phyloP scores from a whole-genome alignment of 2,888 invertebrate species.

The Plebejus argus region DNA sequence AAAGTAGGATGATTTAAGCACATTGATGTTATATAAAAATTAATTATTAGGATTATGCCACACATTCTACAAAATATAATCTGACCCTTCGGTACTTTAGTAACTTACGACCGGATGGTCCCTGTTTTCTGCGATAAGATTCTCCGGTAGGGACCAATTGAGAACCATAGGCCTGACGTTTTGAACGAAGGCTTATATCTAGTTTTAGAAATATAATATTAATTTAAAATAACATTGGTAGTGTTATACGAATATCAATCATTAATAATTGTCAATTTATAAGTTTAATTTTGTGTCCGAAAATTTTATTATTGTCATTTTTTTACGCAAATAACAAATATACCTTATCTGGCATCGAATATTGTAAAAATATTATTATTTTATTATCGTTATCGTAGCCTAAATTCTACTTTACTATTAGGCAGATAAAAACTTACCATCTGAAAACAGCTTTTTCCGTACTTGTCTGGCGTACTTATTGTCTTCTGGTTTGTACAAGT shows the following conservation, averaged over 20 bases:
- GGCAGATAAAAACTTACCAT: slow-evolving; percentile 80
- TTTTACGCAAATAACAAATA: too few relatives aligned
- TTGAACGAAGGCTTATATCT: slow-evolving; percentile 69
- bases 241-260: background rate
- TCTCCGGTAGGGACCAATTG: slow-evolving; percentile 71
- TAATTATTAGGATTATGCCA: slow-evolving; percentile 21
- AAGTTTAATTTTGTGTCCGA: background rate
- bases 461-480: slow-evolving; percentile 79
- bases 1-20: slow-evolving; percentile 66
- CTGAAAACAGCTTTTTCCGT: slow-evolving; percentile 83
- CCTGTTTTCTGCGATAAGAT: slow-evolving; percentile 83
- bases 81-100: slow-evolving; percentile 35
- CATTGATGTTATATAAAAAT: slow-evolving; percentile 55
- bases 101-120: slow-evolving; percentile 84
- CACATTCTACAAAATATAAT: slow-evolving; percentile 30
- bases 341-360: too few relatives aligned
- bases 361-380: background rate
- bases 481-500: slow-evolving; percentile 83
- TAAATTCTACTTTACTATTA: background rate
- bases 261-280: background rate
- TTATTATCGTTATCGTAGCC: background rate
- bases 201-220: slow-evolving; percentile 42
- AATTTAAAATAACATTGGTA: background rate
- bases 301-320: background rate
- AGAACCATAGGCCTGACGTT: slow-evolving; percentile 68